A percentile compares a stretch with the other conserved stretches of the same genome.
These are phyloP conservation scores for Listronotus oregonensis DNA, from an alignment of 1,140 invertebrate species.

Conservation along the genomic window DNA sequence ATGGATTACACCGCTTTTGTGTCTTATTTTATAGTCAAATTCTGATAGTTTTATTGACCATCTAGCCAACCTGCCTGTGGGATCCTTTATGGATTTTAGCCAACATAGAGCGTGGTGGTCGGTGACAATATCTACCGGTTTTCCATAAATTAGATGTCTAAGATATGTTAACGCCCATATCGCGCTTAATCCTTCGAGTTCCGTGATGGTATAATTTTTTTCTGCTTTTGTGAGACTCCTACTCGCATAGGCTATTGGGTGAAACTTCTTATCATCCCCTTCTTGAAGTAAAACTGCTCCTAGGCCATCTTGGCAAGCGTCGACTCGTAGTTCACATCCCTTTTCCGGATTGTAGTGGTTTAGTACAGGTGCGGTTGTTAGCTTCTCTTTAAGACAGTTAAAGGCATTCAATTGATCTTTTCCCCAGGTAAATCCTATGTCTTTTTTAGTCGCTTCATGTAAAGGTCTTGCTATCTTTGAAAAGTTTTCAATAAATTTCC, in stretches of 20 bases:
- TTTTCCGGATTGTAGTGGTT: constrained; percentile 35
- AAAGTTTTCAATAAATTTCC: constrained; percentile 36
- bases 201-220: constrained; percentile 53
- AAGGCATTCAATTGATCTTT: constrained; percentile 24
- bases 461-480: constrained; percentile 24
- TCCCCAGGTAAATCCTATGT: constrained; percentile 20
- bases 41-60: too few species aligned
- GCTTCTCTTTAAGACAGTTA: constrained; percentile 29
- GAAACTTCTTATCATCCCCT: constrained; percentile 15
- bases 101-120: constrained; percentile 59
- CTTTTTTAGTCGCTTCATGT: constrained; percentile 18
- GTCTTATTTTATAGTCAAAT: neutral
- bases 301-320: constrained; percentile 31
- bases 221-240: constrained; percentile 51
- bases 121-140: constrained; percentile 38
- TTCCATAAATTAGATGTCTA: constrained; percentile 27
- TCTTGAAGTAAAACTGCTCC: constrained; percentile 37
- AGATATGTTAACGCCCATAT: constrained; percentile 40
- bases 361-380: constrained; percentile 30
- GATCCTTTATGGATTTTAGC: constrained; percentile 39
- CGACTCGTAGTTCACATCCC: constrained; percentile 33
- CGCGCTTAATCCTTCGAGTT: constrained; percentile 56
- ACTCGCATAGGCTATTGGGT: constrained; percentile 47
- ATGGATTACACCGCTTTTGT: constrained; percentile 5
- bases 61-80: too few species aligned